phyloP scores from a whole-genome alignment of 2,888 invertebrate species.

The Caenorhabditis sinica region DNA sequence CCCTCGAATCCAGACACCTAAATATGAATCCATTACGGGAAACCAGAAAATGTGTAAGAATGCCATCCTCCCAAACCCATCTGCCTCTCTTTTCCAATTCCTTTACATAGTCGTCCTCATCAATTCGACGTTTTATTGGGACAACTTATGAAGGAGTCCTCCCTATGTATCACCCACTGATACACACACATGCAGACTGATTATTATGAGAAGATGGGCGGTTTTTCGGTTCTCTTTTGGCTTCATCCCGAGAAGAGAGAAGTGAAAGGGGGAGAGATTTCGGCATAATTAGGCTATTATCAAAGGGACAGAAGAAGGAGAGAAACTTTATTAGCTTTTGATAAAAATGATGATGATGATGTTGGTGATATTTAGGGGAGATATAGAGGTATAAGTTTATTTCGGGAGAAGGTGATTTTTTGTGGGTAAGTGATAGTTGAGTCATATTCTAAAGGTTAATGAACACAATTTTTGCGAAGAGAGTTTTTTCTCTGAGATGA shows the following conservation, averaged over 20 bases:
- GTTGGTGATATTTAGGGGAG: background rate
- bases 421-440: too few relatives aligned
- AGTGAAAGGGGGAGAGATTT: conserved; percentile 17
- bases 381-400: conserved; percentile 10
- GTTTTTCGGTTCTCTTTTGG: background rate
- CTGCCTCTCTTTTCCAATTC: background rate
- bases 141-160: conserved; percentile 30
- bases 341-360: background rate
- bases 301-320: conserved; percentile 27
- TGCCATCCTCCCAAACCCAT: conserved; percentile 8
- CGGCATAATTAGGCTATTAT: conserved; percentile 54
- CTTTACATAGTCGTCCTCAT: conserved; percentile 48
- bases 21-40: conserved; percentile 7
- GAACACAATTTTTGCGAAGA: too few relatives aligned
- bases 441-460: too few relatives aligned
- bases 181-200: background rate
- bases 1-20: background rate
- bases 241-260: conserved; percentile 36
- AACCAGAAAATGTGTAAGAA: conserved; percentile 43
- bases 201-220: background rate
- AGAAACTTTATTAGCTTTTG: conserved; percentile 47
- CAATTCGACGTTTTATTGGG: conserved; percentile 54
- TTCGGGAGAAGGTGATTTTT: too few relatives aligned
- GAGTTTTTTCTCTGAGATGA: too few relatives aligned
- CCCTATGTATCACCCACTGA: conserved; percentile 12